Percentiles rank a stretch among this genome's conserved stretches.
Conservation (phyloP, 2,797 vertebrate genomes). For the Oophaga sylvatica region DNA sequence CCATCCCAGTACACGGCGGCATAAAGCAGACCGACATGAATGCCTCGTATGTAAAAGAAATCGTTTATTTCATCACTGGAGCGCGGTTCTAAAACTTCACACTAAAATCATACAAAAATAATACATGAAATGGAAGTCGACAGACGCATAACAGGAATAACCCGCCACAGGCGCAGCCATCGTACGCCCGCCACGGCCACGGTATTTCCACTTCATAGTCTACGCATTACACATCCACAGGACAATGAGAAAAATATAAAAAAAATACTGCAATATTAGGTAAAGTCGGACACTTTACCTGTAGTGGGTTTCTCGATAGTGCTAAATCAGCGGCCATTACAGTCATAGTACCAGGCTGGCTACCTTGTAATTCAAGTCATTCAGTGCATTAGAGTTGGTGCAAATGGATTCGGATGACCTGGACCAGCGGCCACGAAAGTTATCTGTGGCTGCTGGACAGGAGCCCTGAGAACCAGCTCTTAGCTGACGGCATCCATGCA, state of each 20-base stretch:
- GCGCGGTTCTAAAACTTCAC: slow-evolving; percentile 12
- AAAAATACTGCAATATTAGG: background rate
- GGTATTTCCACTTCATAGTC: background rate
- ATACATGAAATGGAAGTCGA: slow-evolving; percentile 16
- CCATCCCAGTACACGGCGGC: background rate
- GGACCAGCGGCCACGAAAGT: no score
- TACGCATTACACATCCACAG: slow-evolving; percentile 21
- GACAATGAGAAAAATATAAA: background rate
- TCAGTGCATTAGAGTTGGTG: background rate
- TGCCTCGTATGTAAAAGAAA: slow-evolving; percentile 27
- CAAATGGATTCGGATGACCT: no score
- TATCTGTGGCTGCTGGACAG: no score
- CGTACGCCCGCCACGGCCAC: background rate
- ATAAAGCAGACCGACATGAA: background rate
- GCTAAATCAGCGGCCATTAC: background rate
- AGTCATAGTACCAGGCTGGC: background rate
- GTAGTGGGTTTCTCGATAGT: slow-evolving; percentile 1
- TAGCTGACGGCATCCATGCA: no score
- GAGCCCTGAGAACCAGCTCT: no score
- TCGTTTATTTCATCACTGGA: slow-evolving; percentile 43
- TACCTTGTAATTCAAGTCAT: background rate
- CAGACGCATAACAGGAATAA: background rate
- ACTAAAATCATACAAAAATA: slow-evolving; percentile 44
- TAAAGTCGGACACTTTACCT: background rate
- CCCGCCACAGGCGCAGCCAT: background rate